Conservation (phyloP, 2,797 vertebrate genomes). For the Cuculus canorus region DNA sequence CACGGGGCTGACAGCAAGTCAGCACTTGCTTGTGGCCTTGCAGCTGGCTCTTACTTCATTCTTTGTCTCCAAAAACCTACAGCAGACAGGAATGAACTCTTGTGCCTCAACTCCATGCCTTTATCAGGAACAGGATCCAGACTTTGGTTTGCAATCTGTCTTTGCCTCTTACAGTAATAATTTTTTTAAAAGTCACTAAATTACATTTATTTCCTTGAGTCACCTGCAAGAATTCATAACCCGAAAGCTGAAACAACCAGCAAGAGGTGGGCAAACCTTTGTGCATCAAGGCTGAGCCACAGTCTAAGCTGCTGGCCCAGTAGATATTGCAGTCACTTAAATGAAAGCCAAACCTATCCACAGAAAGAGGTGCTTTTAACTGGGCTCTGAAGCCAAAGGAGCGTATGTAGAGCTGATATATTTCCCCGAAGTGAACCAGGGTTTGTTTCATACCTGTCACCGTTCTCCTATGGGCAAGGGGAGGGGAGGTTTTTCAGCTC, state of each 20-base stretch:
- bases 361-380: background rate
- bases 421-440: background rate
- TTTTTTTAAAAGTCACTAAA: background rate
- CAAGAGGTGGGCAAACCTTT: background rate
- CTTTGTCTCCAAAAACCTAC: conserved; percentile 18
- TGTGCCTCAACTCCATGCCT: background rate
- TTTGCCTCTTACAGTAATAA: background rate
- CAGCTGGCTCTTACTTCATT: background rate
- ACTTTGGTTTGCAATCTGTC: background rate
- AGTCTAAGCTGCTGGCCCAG: background rate
- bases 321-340: background rate
- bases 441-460: background rate
- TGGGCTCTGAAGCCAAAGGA: background rate
- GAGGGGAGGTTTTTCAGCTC: background rate
- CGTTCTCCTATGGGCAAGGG: background rate
- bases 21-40: conserved; percentile 5
- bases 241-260: background rate
- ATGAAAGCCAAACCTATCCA: background rate
- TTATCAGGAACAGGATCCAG: background rate
- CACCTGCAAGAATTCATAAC: background rate
- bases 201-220: conserved; percentile 12
- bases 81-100: background rate
- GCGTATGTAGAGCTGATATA: background rate
- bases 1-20: conserved; percentile 37
- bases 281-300: background rate